Evolutionary conservation across 2,888 invertebrate species (phyloP).

Genomic region (Azorinus chamasolen): DNA sequence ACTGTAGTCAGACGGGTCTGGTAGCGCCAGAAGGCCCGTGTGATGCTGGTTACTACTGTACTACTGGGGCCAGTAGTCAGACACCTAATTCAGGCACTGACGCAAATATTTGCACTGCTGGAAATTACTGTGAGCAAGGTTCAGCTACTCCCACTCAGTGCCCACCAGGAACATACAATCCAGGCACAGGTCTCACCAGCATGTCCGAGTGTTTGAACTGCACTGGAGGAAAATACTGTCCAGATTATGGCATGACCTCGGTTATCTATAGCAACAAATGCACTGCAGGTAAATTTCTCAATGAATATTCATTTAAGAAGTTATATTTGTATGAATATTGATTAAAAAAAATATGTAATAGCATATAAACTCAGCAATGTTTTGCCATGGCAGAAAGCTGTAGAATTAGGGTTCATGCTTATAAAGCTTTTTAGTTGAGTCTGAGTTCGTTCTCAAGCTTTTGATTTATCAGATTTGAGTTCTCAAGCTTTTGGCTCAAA

Average conservation of each 20-base stretch:
- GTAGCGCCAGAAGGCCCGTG: conserved; percentile 74
- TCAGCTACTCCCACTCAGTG: conserved; percentile 74
- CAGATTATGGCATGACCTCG: conserved; percentile 75
- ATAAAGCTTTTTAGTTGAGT: no score
- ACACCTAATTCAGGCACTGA: conserved; percentile 76
- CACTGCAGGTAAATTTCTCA: conserved; percentile 71
- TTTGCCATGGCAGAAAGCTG: no score
- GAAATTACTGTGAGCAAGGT: conserved; percentile 82
- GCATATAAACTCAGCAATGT: no score
- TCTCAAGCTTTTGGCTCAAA: no score
- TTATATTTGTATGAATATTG: no score
- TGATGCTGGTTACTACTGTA: conserved; percentile 79
- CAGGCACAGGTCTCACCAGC: conserved; percentile 66
- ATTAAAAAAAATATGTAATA: no score
- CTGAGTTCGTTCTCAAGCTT: no score
- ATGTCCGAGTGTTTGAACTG: conserved; percentile 77
- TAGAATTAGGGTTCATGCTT: no score
- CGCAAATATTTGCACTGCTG: conserved; percentile 81
- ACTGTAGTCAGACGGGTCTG: conserved; percentile 77
- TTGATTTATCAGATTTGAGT: no score
- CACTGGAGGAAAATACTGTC: conserved; percentile 80
- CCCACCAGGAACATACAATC: conserved; percentile 78
- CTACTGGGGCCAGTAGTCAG: conserved; percentile 74
- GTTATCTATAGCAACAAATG: conserved; percentile 68
- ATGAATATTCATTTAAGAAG: no score